Evolutionary conservation across 2,797 vertebrate species (phyloP), one percentile per base, ranked within the genome.

Genomic region (Spondyliosoma cantharus): DNA sequence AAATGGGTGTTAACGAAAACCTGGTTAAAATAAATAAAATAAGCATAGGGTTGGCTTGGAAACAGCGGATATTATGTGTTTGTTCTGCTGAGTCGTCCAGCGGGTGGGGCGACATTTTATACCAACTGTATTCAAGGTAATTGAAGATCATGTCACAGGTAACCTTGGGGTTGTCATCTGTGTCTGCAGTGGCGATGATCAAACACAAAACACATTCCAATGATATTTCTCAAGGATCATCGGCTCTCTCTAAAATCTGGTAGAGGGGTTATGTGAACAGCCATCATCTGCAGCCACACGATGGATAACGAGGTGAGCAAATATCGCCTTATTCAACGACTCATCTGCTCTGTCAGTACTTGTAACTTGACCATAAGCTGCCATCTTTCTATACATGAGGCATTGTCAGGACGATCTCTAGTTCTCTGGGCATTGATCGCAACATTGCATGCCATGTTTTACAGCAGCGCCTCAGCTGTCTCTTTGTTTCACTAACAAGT

Each of bases 231-330:
- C 57, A 69, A 7, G 53, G 49, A 49, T 20, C 76, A 32, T 83
- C 46, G 24, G 1, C 17, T 42, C 62, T 46, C 24, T 61, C 27
- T 57, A 65, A 17, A 76, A 84, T 71, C 49, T 86, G 76, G 82
- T 86, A 75, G 82, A 49, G 81, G 75, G 67, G 32, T 67, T 63
- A 42, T 71, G 48, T 86, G 81, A 86, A 42, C 80, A 63, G 50
- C 77, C 37, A 69, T 54, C 78, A 52, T 75, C 85, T 68, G 74
- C 80, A 73, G 69, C 76, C 62, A 32, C 75, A 79, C 82, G 1
- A 93, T 93, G 93, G 85, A 93, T 48, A 77, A 77, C 45, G 76
- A 90, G 91, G 93, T 93, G 64, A 81, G 82, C 53, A 22, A 17
- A 64, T 0, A 50, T 32, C 24, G 15, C 14, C 81, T 66, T 56